Evolutionary conservation across 2,888 invertebrate species (phyloP).

Genomic region (Stenoptilia bipunctidactyla): DNA sequence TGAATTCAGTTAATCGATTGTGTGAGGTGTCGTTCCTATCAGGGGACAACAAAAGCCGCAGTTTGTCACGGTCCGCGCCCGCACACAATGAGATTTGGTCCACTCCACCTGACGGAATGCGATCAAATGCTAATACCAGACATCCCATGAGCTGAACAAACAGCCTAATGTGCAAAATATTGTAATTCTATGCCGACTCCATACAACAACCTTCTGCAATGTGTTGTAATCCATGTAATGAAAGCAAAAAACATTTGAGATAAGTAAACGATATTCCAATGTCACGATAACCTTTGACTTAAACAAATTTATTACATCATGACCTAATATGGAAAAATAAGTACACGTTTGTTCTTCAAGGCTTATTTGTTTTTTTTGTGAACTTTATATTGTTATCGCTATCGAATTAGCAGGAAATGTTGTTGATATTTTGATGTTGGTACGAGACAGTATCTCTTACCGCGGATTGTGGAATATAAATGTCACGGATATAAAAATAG

Average conservation of each 20-base stretch:
- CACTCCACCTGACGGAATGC: constrained; percentile 27
- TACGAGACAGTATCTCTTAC: too few relatives aligned
- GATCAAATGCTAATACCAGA: not conserved
- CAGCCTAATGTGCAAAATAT: too few relatives aligned
- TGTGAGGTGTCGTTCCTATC: constrained; percentile 36
- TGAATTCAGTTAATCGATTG: constrained; percentile 42
- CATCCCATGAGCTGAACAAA: too few relatives aligned
- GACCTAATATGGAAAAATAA: constrained; percentile 5
- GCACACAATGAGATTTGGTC: constrained; percentile 32
- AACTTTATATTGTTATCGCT: too few relatives aligned
- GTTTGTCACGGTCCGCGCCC: constrained; percentile 35
- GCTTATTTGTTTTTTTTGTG: too few relatives aligned
- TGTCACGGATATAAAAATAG: too few relatives aligned
- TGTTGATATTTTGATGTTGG: too few relatives aligned
- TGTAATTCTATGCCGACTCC: too few relatives aligned
- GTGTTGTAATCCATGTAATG: too few relatives aligned
- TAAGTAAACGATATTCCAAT: not conserved
- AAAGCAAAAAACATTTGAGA: not conserved
- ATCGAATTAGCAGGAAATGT: too few relatives aligned
- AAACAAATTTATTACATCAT: constrained; percentile 6
- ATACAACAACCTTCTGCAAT: not conserved
- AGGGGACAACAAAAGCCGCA: constrained; percentile 31
- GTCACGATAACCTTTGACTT: constrained; percentile 8
- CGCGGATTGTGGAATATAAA: too few relatives aligned
- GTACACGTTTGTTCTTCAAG: not conserved